Conservation (phyloP, 2,888 invertebrate species). For the Oxystoma pomonae region DNA sequence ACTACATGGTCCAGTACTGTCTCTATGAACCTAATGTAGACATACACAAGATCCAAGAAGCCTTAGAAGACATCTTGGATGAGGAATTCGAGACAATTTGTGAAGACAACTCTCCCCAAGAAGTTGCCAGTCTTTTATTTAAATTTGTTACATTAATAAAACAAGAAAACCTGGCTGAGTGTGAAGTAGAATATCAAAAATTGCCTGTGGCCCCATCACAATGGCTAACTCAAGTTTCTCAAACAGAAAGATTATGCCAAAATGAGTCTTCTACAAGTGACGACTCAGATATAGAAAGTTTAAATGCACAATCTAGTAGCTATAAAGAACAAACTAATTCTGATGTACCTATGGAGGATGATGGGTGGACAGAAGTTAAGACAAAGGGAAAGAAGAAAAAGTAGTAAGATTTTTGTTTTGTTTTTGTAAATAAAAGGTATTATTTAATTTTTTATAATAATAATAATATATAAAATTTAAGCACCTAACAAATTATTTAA, state of each 20-base stretch:
- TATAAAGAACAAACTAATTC: constrained; percentile 20
- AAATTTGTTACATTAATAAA: constrained; percentile 55
- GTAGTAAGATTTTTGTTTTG: constrained; percentile 2
- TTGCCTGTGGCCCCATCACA: constrained; percentile 54
- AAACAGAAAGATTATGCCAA: neutral
- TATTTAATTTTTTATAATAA: neutral
- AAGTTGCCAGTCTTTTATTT: constrained; percentile 56
- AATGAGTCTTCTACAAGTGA: constrained; percentile 11
- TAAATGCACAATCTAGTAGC: constrained; percentile 7
- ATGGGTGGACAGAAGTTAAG: constrained; percentile 65
- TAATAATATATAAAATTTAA: neutral
- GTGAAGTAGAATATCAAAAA: constrained; percentile 54
- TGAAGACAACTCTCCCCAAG: constrained; percentile 66
- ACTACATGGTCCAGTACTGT: constrained; percentile 62
- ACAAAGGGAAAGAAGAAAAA: constrained; percentile 45
- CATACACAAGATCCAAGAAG: constrained; percentile 57
- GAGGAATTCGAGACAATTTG: constrained; percentile 70
- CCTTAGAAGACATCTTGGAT: constrained; percentile 67
- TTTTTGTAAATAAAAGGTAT: constrained; percentile 1
- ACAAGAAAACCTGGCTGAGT: constrained; percentile 54
- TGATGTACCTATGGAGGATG: constrained; percentile 46
- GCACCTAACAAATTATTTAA: constrained; percentile 9
- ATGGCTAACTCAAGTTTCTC: constrained; percentile 29
- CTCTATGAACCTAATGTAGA: constrained; percentile 55
- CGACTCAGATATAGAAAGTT: neutral